Percentiles rank a stretch among this genome's conserved stretches.
Evolutionary conservation across 2,888 invertebrate species (phyloP).

Genomic region (Agonopterix arenella): DNA sequence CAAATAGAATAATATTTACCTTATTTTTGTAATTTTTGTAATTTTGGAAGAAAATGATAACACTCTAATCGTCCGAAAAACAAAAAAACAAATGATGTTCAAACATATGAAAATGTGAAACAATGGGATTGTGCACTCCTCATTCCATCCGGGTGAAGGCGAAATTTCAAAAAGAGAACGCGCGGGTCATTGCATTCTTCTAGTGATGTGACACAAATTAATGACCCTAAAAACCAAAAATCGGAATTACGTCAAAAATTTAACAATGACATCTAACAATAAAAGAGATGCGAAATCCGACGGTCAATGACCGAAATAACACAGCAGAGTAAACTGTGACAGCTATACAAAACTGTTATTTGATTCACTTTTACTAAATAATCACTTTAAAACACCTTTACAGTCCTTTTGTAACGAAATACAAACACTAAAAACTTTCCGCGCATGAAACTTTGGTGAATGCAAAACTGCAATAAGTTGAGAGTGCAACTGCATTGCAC

Average conservation of each 20-base stretch:
- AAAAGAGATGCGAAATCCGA: conserved; percentile 67
- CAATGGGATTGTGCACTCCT: conserved; percentile 73
- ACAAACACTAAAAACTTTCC: conserved; percentile 68
- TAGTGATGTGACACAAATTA: conserved; percentile 62
- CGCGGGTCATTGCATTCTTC: conserved; percentile 60
- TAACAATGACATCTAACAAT: conserved; percentile 46
- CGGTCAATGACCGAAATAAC: conserved; percentile 78
- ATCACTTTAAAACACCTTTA: conserved; percentile 63
- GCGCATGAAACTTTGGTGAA: conserved; percentile 68
- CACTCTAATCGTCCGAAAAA: conserved; percentile 75
- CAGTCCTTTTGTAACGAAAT: conserved; percentile 44
- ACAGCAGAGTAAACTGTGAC: conserved; percentile 65
- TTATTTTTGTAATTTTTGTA: conserved; percentile 74
- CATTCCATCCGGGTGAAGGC: conserved; percentile 72
- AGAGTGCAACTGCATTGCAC: conserved; percentile 77
- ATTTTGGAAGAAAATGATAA: conserved; percentile 75
- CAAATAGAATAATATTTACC: conserved; percentile 59
- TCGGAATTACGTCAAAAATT: conserved; percentile 51
- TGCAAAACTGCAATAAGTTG: conserved; percentile 77
- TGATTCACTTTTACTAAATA: conserved; percentile 57
- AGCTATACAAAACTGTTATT: conserved; percentile 58
- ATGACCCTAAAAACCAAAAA: conserved; percentile 62
- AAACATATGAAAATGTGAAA: conserved; percentile 76
- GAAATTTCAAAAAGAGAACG: conserved; percentile 72
- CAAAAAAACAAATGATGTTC: conserved; percentile 77